A percentile compares a stretch with the other conserved stretches of the same genome.
Evolutionary conservation across 2,797 vertebrate species (phyloP).

Genomic region (Poliocrania exsul): DNA sequence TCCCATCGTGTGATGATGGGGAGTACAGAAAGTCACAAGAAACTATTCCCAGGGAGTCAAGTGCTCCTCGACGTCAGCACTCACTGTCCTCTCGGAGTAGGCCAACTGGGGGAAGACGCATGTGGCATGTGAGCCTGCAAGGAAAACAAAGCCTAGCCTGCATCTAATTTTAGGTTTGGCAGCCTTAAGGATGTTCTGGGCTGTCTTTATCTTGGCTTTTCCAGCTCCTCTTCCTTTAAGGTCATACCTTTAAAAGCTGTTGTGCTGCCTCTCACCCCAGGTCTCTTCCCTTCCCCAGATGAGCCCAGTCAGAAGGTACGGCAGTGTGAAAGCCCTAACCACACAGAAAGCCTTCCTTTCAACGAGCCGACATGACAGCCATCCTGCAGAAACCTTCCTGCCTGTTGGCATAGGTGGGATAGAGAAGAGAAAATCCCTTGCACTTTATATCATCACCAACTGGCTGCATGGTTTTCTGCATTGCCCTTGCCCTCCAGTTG

Average conservation of each 20-base stretch:
- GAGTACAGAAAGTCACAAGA: conserved; percentile 21
- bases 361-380: not conserved
- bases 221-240: conserved; percentile 14
- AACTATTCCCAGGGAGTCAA: conserved; percentile 43
- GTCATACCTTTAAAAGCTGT: not conserved
- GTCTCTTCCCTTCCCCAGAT: not conserved
- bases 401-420: not conserved
- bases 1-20: not conserved
- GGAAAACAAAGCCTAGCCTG: conserved; percentile 18
- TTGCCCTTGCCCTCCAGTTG: accelerated
- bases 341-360: not conserved
- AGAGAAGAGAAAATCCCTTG: not conserved
- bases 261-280: not conserved
- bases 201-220: conserved; percentile 39
- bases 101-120: not conserved
- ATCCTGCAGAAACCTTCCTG: not conserved
- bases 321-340: not conserved
- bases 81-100: not conserved
- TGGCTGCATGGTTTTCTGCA: not conserved
- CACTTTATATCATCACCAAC: not conserved
- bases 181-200: conserved; percentile 7
- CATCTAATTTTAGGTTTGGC: conserved; percentile 29
- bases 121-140: not conserved
- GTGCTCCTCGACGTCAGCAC: not conserved
- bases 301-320: not conserved